phyloP scores from a whole-genome alignment of 1,140 invertebrate species.

The Trichonephila clavata region DNA sequence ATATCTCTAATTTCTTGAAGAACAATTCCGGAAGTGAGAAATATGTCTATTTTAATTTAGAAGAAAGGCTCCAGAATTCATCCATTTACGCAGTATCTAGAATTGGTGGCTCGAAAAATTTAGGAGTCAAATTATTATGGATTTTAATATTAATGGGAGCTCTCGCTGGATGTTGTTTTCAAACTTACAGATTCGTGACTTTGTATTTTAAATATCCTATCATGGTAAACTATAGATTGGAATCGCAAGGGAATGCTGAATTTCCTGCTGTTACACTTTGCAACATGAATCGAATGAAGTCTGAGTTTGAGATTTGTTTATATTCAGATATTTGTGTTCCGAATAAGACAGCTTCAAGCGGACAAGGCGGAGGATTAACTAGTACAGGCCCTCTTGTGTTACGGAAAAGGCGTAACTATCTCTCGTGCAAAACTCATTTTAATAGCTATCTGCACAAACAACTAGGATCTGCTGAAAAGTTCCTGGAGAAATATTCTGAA shows the following conservation, averaged over 20 bases:
- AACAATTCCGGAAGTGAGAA: not conserved
- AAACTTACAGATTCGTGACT: not conserved
- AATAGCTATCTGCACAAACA: not conserved
- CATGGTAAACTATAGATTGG: not conserved
- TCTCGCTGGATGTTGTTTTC: not conserved
- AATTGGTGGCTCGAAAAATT: not conserved
- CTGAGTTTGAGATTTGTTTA: not conserved
- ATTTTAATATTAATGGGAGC: not conserved
- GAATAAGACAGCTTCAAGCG: not conserved
- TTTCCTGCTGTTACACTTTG: constrained; percentile 2
- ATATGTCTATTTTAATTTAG: too few relatives aligned
- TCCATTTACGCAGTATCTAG: not conserved
- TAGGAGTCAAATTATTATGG: not conserved
- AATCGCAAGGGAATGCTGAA: not conserved
- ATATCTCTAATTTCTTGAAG: too few relatives aligned
- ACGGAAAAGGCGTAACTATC: not conserved
- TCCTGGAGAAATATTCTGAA: not conserved
- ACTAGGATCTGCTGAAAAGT: not conserved
- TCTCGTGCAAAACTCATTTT: too few relatives aligned
- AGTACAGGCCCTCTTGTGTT: not conserved
- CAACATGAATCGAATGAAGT: constrained; percentile 20
- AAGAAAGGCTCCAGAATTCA: not conserved
- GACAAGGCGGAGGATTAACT: not conserved
- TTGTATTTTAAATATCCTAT: not conserved
- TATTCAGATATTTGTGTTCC: not conserved